Percentiles rank a stretch among this genome's conserved stretches.
Conservation (phyloP, 2,797 vertebrate genomes). For the Lepidocolaptes lacrymiger region DNA sequence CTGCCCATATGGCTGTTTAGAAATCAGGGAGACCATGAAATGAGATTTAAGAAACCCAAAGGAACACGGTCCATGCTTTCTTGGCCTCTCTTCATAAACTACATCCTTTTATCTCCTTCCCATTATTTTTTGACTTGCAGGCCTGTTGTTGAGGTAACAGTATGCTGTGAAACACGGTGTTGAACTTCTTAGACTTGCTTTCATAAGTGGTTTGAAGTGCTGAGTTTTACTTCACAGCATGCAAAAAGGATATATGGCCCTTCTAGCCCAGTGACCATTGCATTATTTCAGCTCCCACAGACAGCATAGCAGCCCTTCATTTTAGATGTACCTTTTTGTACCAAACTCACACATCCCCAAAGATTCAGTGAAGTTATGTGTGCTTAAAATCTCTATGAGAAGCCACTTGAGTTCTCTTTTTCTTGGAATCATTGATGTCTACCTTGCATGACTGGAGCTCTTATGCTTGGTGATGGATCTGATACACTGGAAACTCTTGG, state of each 20-base stretch:
- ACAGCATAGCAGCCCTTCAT: neutral
- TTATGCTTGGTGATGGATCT: neutral
- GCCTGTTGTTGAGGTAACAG: neutral
- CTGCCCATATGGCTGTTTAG: neutral
- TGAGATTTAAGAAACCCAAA: neutral
- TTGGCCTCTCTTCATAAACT: neutral
- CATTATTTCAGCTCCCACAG: neutral
- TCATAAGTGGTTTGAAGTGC: neutral
- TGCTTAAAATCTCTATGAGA: neutral
- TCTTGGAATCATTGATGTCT: neutral
- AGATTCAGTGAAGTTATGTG: neutral
- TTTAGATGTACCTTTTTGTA: neutral
- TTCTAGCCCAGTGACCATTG: neutral
- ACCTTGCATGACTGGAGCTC: neutral
- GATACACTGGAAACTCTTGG: neutral
- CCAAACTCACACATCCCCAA: neutral
- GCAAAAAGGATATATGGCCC: neutral
- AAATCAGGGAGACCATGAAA: neutral
- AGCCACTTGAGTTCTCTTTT: neutral
- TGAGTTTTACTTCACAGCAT: neutral
- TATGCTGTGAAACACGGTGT: neutral
- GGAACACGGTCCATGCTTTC: neutral
- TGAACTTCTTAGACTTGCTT: neutral
- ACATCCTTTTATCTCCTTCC: neutral
- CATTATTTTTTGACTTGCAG: neutral